Evolutionary conservation across 2,797 vertebrate genomes (phyloP).

Genomic region (Botia kubotai): DNA sequence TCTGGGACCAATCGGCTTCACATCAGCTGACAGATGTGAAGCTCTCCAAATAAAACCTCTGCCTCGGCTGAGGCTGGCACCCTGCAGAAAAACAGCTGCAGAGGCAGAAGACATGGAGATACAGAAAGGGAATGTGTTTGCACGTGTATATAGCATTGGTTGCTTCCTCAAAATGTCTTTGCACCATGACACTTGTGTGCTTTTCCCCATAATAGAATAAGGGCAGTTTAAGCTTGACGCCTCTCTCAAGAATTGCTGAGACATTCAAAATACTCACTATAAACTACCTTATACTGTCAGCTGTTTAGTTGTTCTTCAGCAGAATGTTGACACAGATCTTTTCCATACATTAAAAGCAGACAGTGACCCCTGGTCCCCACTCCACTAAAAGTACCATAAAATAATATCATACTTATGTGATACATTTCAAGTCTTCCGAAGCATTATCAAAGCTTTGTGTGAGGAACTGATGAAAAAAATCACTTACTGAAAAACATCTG

Average conservation of each 20-base stretch:
- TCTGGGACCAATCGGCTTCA: conserved; percentile 31
- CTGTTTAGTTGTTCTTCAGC: too few relatives aligned
- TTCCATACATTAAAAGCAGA: too few relatives aligned
- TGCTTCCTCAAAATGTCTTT: neutral
- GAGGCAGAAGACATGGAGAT: neutral
- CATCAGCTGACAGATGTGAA: conserved; percentile 22
- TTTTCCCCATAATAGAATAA: neutral
- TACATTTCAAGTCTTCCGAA: neutral
- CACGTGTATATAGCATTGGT: neutral
- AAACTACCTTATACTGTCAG: neutral
- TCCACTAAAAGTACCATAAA: too few relatives aligned
- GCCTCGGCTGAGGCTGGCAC: neutral
- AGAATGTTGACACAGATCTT: too few relatives aligned
- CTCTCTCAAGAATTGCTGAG: neutral
- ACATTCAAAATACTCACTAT: neutral
- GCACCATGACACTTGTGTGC: neutral
- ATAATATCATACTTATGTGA: neutral
- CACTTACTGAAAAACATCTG: too few relatives aligned
- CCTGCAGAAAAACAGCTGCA: neutral
- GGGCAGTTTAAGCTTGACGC: neutral
- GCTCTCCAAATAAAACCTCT: conserved; percentile 58
- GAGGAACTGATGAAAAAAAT: too few relatives aligned
- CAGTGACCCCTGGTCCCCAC: too few relatives aligned
- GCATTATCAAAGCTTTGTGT: neutral
- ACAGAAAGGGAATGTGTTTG: neutral